A percentile compares a stretch with the other conserved stretches of the same genome.
Conservation (phyloP, 2,113 vertebrate genomes). For the Cololabis saira region DNA sequence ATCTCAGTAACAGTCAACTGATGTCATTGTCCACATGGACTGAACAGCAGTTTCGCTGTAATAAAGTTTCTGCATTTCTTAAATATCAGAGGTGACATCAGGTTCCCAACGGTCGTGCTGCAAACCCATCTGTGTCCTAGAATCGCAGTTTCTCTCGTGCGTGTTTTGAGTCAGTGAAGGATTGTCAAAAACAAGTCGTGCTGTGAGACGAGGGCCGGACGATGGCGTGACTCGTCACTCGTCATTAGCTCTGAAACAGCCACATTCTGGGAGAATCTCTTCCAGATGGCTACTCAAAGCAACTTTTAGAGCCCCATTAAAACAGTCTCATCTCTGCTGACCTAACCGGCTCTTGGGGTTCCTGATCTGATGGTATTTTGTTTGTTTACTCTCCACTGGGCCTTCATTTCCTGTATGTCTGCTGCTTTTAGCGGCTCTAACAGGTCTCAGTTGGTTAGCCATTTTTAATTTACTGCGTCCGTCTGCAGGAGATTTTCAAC, state of each 20-base stretch:
- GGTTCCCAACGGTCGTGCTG: not conserved
- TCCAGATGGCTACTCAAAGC: conserved; percentile 72
- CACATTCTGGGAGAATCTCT: conserved; percentile 70
- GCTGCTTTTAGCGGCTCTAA: conserved; percentile 40
- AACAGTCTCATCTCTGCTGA: conserved; percentile 66
- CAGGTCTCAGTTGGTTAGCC: conserved; percentile 27
- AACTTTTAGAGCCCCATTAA: conserved; percentile 71
- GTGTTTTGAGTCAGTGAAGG: not conserved
- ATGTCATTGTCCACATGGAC: conserved; percentile 3
- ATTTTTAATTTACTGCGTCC: conserved; percentile 61
- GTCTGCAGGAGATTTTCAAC: conserved; percentile 26
- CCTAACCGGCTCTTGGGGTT: conserved; percentile 61
- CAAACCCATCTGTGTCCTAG: not conserved
- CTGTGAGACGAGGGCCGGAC: conserved; percentile 29
- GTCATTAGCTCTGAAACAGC: conserved; percentile 62
- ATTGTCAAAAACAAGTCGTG: conserved; percentile 10
- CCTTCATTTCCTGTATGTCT: conserved; percentile 78
- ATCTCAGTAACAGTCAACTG: not conserved
- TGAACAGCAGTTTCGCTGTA: not conserved
- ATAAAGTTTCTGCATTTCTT: not conserved
- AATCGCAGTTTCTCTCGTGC: no score
- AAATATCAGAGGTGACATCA: not conserved
- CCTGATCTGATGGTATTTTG: conserved; percentile 74
- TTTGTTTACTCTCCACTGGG: conserved; percentile 73
- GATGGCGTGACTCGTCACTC: conserved; percentile 51